Evolutionary conservation across 1,140 invertebrate species (phyloP).

Genomic region (Wiebesia pumilae): DNA sequence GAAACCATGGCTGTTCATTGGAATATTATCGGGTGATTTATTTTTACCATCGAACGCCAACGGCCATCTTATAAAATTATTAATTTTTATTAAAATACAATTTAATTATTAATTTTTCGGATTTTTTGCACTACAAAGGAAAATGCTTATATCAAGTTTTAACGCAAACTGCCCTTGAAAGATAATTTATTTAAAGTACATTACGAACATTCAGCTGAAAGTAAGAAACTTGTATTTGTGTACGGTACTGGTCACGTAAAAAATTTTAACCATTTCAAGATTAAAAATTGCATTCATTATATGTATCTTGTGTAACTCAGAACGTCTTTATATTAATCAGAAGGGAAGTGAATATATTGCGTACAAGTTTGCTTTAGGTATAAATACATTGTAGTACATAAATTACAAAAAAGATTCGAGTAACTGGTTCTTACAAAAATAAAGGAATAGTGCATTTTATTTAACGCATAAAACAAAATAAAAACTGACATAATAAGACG

Average conservation of each 20-base stretch:
- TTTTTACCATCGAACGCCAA: background rate
- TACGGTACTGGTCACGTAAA: background rate
- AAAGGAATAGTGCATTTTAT: background rate
- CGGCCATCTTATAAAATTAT: background rate
- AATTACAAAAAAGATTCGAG: background rate
- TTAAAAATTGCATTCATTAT: conserved; percentile 14
- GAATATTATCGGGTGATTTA: background rate
- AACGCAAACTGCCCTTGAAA: background rate
- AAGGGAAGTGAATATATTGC: background rate
- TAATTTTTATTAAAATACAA: background rate
- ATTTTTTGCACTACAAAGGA: background rate
- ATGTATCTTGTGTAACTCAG: background rate
- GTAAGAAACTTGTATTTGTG: background rate
- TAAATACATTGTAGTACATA: background rate
- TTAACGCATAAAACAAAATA: background rate
- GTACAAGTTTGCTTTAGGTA: background rate
- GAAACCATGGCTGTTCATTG: background rate
- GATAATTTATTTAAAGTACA: background rate
- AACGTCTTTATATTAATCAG: conserved; percentile 8
- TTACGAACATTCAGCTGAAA: background rate
- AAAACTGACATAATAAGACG: background rate
- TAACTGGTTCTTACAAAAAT: background rate
- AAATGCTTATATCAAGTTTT: background rate
- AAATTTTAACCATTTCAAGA: background rate
- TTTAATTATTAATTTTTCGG: background rate